phyloP scores from a whole-genome alignment of 2,113 vertebrate species.

The Genyomyrus donnyi region DNA sequence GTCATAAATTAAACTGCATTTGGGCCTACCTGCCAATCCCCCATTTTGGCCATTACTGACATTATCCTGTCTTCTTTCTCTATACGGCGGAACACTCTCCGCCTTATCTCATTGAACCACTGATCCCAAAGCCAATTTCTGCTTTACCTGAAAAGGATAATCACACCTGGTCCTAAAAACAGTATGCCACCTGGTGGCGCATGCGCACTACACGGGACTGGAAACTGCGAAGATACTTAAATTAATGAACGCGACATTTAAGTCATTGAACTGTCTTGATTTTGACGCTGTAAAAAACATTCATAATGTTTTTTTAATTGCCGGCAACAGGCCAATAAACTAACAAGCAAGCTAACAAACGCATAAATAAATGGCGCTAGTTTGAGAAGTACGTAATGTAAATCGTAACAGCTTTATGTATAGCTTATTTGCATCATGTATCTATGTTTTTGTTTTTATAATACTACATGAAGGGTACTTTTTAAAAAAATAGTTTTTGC shows the following conservation, averaged over 20 bases:
- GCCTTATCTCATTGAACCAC: constrained; percentile 64
- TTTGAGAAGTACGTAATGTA: background rate
- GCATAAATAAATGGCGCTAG: background rate
- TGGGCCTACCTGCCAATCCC: constrained; percentile 87
- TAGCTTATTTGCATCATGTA: background rate
- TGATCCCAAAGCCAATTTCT: constrained; percentile 71
- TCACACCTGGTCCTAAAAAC: constrained; percentile 90
- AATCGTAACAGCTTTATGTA: background rate
- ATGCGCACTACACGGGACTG: constrained; percentile 77
- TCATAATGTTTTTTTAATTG: background rate
- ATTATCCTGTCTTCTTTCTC: constrained; percentile 62
- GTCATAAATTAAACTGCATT: constrained; percentile 46
- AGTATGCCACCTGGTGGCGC: constrained; percentile 77
- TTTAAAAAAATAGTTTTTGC: background rate
- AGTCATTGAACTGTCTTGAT: background rate
- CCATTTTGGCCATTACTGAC: constrained; percentile 92
- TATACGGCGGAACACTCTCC: constrained; percentile 59
- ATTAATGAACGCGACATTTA: background rate
- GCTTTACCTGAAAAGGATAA: constrained; percentile 76
- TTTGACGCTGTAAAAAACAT: background rate
- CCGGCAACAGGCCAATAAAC: background rate
- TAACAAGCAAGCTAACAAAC: background rate
- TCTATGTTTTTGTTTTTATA: background rate
- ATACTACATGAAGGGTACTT: background rate
- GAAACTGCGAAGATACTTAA: constrained; percentile 2